Conservation (phyloP, 2,113 vertebrate genomes). For the Platycercus adscitus region DNA sequence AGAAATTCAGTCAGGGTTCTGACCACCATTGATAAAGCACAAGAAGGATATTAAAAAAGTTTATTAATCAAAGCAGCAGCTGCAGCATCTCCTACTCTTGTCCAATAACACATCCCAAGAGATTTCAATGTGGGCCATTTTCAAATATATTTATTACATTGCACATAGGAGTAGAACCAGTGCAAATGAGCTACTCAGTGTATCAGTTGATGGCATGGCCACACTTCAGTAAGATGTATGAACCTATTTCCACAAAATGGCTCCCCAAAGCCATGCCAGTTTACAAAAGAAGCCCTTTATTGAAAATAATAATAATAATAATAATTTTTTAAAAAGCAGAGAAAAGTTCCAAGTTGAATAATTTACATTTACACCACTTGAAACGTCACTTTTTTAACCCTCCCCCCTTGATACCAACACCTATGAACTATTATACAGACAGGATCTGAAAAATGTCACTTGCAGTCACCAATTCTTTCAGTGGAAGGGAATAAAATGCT, state of each 20-base stretch:
- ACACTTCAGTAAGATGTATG: not conserved
- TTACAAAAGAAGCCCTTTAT: not conserved
- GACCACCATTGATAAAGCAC: not conserved
- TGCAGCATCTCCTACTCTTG: conserved; percentile 30
- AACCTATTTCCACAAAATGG: conserved; percentile 62
- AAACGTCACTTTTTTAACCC: not conserved
- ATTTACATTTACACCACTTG: not conserved
- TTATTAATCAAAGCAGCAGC: conserved; percentile 45
- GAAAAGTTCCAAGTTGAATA: not conserved
- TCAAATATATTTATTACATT: conserved; percentile 28
- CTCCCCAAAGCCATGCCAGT: conserved; percentile 40
- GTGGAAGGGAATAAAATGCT: not conserved
- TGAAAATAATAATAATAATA: not conserved
- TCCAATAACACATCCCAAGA: conserved; percentile 7
- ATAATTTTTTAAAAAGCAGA: not conserved
- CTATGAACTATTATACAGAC: not conserved
- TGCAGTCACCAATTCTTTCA: not conserved
- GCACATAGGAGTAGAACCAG: not conserved
- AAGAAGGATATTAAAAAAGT: conserved; percentile 34
- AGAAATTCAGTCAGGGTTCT: not conserved
- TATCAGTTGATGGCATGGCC: not conserved
- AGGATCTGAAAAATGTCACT: not conserved
- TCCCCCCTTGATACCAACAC: not conserved
- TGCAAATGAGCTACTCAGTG: not conserved
- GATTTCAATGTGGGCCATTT: not conserved